Evolutionary conservation across 2,113 vertebrate species (phyloP), one percentile per base, ranked within the genome.

Genomic region (Bos indicus): DNA sequence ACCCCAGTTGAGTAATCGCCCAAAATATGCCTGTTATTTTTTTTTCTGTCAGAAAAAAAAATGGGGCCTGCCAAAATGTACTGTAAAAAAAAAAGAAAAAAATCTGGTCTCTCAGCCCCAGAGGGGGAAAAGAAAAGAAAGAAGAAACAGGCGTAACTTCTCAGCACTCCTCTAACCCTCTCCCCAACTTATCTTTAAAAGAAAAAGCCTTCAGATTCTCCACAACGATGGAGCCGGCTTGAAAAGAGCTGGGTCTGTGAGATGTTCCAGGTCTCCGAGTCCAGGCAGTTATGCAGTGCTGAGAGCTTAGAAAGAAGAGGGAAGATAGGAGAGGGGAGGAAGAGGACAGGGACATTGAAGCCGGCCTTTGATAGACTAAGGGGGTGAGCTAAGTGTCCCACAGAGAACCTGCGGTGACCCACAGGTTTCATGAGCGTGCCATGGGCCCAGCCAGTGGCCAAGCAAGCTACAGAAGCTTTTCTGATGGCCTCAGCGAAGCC

Each of bases 21-120:
- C 98, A 98, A 99, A 99, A 99, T 99, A 98, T 98, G 98, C 98
- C 98, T 98, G 98, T 98, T 99, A 96, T 98, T 98, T 99, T 98
- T 99, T 99, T 98, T 98, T 98, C 89, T 98, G 98, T 97, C 85
- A 97, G 90, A 97, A 98, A 97, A 80, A 98, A 98, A 95, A 97
- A 83, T 16, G 96, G 91, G 97, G 96, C 93, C 97, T 99, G 98
- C 98, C 98, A 98, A 98, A 98, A 98, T 98, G 97, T 98, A 98
- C 98, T 98, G 98, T 98, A 98, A 95, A 97, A 98, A 40, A n/a
- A 8, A 64, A 2, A 8, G 2, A 96, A 54, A 30, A 97, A 40
- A 96, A 91, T 56, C 90, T 95, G 36, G 84, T 95, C 87, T 90
- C 96, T 96, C 82, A 0, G 17, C 74, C 94, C 97, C 96, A 95